Percentiles rank a stretch among this genome's conserved stretches.
Conservation (phyloP, 2,797 vertebrate genomes). For the Coluber constrictor region DNA sequence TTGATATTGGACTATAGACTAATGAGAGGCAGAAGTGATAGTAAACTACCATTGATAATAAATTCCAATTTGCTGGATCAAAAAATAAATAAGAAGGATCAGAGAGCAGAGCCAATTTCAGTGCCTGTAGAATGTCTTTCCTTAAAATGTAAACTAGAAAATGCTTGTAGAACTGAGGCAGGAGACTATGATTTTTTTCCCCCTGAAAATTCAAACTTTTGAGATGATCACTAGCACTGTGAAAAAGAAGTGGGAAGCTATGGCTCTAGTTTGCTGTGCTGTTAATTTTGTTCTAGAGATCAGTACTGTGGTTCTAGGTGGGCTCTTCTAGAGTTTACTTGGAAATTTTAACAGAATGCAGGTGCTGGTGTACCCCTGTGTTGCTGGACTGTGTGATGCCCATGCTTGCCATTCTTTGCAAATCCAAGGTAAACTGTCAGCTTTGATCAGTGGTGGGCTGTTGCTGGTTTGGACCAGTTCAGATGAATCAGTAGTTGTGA, state of each 20-base stretch:
- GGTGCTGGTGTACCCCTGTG: no score
- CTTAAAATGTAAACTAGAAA: neutral
- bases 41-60: neutral
- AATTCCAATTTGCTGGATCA: neutral
- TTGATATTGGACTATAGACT: neutral
- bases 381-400: neutral
- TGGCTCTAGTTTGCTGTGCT: neutral
- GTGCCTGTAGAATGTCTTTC: neutral
- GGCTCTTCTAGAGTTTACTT: neutral
- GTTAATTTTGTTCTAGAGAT: neutral
- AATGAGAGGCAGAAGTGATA: neutral
- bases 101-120: neutral
- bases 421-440: neutral
- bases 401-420: neutral
- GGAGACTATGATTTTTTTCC: neutral
- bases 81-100: neutral
- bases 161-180: neutral
- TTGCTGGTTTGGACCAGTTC: no score
- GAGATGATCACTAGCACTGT: neutral
- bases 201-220: neutral
- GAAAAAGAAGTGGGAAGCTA: neutral
- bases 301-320: neutral
- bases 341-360: neutral
- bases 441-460: no score
- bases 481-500: no score